Evolutionary conservation across 2,113 vertebrate genomes (phyloP), one percentile per base, ranked within the genome.

Genomic region (Notothenia coriiceps): DNA sequence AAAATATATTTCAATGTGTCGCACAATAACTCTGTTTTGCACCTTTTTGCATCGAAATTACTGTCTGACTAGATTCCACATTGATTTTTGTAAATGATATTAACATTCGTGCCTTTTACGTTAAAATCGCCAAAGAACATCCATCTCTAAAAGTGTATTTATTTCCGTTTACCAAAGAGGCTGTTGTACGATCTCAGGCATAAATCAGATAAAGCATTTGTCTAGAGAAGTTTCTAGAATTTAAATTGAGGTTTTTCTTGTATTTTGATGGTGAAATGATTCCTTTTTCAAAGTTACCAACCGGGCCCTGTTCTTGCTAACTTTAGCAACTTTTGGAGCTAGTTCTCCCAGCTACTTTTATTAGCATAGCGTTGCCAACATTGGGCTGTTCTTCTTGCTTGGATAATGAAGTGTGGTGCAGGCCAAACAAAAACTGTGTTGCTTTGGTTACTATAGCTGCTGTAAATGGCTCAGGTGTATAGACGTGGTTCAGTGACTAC

Each of bases 31-130:
- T 18, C 7, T 47, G 10, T 66, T 89, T 89, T 88, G 85, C 84
- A 86, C 81, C 82, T 74, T 75, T 59, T 71, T 59, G 40, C 49
- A n/a, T 72, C 0, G 9, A 57, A 43, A 70, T 29, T 4, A 29
- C 29, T 43, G 60, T 74, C 64, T 0, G n/a, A 55, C 15, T 7
- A 56, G 22, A 69, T 57, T 70, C 74, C 51, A 72, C 10, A 61
- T 56, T 9, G 1, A 66, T 20, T 68, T 15, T 25, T 40, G 5
- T 5, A 25, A 17, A 33, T 29, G 2, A 25, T 25, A 2, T 25
- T 25, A 25, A 54, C 46, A 47, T 63, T 80, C 11, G 77, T 90
- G 88, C 88, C 91, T 88, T 87, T 70, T 46, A 63, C 51, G 25
- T 25, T 25, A 25, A 25, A 25, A 25, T 25, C 25, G 2, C 25